Evolutionary conservation across 2,888 invertebrate genomes (phyloP).

Genomic region (Erynnis tages): DNA sequence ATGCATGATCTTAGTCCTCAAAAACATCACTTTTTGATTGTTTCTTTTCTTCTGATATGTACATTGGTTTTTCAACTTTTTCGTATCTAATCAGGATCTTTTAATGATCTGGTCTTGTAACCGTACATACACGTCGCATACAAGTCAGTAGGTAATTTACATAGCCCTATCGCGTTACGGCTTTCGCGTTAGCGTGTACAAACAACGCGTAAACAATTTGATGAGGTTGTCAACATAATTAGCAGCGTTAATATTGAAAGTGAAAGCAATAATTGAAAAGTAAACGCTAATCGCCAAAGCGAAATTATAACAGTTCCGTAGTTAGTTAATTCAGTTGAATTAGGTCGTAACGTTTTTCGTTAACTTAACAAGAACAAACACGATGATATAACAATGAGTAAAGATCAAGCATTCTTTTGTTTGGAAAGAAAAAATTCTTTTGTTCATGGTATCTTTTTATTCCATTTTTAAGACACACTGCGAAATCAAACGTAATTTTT

Average conservation of each 20-base stretch:
- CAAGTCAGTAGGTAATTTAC: slow-evolving; percentile 19
- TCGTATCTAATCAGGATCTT: too few species aligned
- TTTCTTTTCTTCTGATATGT: too few species aligned
- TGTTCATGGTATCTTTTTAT: not conserved
- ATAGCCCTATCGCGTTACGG: slow-evolving; percentile 31
- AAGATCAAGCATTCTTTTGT: slow-evolving; percentile 1
- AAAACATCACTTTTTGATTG: too few species aligned
- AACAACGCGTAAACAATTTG: slow-evolving; percentile 32
- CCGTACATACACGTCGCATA: slow-evolving; percentile 5
- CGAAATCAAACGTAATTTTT: not conserved
- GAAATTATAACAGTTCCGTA: not conserved
- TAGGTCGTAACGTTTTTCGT: not conserved
- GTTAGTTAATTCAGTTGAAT: too few species aligned
- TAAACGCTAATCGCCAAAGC: not conserved
- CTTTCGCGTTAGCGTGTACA: slow-evolving; percentile 37
- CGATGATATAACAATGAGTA: slow-evolving; percentile 13
- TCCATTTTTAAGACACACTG: not conserved
- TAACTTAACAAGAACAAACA: slow-evolving; percentile 3
- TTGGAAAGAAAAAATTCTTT: not conserved
- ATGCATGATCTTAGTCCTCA: too few species aligned
- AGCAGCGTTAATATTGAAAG: slow-evolving; percentile 27
- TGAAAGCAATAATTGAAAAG: slow-evolving; percentile 25
- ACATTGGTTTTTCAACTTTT: too few species aligned
- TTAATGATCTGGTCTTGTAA: too few species aligned
- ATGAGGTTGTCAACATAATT: slow-evolving; percentile 35